Percentiles rank a stretch among this genome's conserved stretches.
phyloP scores from a whole-genome alignment of 2,797 vertebrate species.

The Muscicapa striata region DNA sequence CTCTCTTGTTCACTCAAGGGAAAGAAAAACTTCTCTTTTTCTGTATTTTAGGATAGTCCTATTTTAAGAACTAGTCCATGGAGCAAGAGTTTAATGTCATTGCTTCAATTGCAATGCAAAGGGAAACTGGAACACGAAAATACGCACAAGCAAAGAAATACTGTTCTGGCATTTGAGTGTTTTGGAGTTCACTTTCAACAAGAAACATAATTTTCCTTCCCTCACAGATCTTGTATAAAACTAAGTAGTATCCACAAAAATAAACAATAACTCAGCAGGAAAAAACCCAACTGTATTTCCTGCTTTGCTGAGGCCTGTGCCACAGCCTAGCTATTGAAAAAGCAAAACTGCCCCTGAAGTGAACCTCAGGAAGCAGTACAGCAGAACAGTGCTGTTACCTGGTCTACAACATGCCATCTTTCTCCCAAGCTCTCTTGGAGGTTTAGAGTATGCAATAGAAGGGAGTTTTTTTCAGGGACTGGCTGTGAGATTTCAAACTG shows the following conservation, averaged over 20 bases:
- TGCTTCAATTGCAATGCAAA: background rate
- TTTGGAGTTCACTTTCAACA: background rate
- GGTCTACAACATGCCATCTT: background rate
- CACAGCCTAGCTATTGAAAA: background rate
- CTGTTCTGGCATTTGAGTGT: background rate
- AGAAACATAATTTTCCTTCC: background rate
- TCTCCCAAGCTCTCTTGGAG: background rate
- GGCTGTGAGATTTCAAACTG: slow-evolving; percentile 50
- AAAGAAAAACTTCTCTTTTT: background rate
- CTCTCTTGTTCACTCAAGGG: background rate
- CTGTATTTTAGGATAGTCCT: slow-evolving; percentile 36
- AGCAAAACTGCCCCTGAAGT: background rate
- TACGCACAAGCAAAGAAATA: background rate
- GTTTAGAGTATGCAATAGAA: slow-evolving; percentile 33
- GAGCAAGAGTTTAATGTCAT: slow-evolving; percentile 17
- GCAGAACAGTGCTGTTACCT: background rate
- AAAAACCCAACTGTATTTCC: background rate
- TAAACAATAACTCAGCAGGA: background rate
- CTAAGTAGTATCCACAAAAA: background rate
- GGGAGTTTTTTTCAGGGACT: background rate
- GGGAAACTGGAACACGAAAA: slow-evolving; percentile 20
- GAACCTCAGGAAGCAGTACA: background rate
- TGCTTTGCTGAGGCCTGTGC: background rate
- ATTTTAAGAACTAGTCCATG: slow-evolving; percentile 49
- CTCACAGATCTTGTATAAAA: background rate